A percentile compares a stretch with the other conserved stretches of the same genome.
Conservation (phyloP, 2,888 invertebrate species). For the Drosophila demipolita region DNA sequence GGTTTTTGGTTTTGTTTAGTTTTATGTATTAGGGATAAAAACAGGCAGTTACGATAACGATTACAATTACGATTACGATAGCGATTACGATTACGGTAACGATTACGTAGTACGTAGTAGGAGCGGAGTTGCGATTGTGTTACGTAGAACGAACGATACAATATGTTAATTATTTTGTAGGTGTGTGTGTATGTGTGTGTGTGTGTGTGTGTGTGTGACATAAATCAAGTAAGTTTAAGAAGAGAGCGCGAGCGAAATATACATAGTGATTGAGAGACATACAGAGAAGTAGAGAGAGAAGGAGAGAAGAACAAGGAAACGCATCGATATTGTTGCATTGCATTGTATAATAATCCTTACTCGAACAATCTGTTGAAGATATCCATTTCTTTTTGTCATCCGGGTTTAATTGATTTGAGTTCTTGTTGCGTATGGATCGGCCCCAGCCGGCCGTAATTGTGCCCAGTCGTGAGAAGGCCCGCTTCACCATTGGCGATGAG, state of each 20-base stretch:
- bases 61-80: neutral
- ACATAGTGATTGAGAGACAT: conserved; percentile 14
- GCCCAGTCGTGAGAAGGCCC: conserved; percentile 95
- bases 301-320: conserved; percentile 72
- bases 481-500: conserved; percentile 96
- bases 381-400: conserved; percentile 97
- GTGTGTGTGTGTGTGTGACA: conserved; percentile 7
- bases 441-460: conserved; percentile 97
- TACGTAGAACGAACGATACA: conserved; percentile 36
- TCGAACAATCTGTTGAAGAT: conserved; percentile 96
- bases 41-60: conserved; percentile 48
- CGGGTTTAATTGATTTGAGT: conserved; percentile 91
- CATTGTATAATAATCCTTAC: conserved; percentile 86
- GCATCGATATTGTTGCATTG: conserved; percentile 84
- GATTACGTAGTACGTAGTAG: conserved; percentile 37
- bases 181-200: neutral
- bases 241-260: conserved; percentile 36
- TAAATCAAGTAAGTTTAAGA: conserved; percentile 24
- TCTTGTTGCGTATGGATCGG: conserved; percentile 93
- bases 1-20: conserved; percentile 12
- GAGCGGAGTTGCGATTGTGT: conserved; percentile 33
- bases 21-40: conserved; percentile 31
- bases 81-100: neutral
- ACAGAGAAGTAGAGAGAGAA: conserved; percentile 52
- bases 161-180: conserved; percentile 19